phyloP scores from a whole-genome alignment of 2,888 invertebrate species.

The Hydropsyche betteni region DNA sequence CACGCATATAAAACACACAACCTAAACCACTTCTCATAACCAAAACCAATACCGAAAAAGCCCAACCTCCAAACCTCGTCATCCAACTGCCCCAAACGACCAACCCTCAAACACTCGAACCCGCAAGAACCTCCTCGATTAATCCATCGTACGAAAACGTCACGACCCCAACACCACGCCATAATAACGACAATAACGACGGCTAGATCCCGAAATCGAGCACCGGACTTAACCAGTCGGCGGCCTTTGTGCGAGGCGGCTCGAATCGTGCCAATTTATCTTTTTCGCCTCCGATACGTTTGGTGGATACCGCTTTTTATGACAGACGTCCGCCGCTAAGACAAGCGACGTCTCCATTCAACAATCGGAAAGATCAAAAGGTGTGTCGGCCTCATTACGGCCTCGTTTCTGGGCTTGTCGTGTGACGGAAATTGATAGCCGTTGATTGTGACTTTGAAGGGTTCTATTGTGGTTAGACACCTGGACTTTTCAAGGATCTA shows the following conservation, averaged over 20 bases:
- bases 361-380: background rate
- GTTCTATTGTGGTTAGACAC: background rate
- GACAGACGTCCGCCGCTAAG: constrained; percentile 6
- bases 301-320: background rate
- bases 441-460: background rate
- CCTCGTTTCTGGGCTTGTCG: background rate
- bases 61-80: too few relatives aligned
- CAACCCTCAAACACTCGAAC: too few relatives aligned
- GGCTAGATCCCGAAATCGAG: too few relatives aligned
- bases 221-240: too few relatives aligned
- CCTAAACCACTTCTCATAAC: too few relatives aligned
- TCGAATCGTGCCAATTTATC: background rate
- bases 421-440: background rate
- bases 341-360: background rate
- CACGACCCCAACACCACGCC: too few relatives aligned
- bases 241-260: background rate
- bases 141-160: too few relatives aligned
- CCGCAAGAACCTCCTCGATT: too few relatives aligned
- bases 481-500: background rate
- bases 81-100: too few relatives aligned
- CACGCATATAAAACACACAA: too few relatives aligned
- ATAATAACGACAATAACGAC: too few relatives aligned
- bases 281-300: background rate
- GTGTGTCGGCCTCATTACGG: background rate
- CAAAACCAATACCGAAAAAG: too few relatives aligned